A percentile compares a stretch with the other conserved stretches of the same genome.
Evolutionary conservation across 2,888 invertebrate species (phyloP).

Genomic region (Bruchidius siliquastri): DNA sequence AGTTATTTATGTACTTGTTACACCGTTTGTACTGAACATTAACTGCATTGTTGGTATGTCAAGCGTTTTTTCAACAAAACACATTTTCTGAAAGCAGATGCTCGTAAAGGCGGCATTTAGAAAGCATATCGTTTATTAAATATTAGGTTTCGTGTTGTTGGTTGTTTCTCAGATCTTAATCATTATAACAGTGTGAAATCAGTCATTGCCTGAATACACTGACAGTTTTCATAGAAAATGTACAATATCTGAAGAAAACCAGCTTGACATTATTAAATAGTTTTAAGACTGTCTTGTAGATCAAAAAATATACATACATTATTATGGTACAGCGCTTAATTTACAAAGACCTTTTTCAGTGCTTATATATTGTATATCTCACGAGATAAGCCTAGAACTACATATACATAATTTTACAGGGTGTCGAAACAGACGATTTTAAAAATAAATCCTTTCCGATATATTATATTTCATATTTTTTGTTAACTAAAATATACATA

Average conservation of each 20-base stretch:
- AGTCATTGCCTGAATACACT: too few species aligned
- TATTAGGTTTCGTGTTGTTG: too few species aligned
- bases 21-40: neutral
- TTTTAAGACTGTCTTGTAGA: neutral
- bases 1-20: neutral
- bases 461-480: constrained; percentile 5
- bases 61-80: neutral
- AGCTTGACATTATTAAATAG: neutral
- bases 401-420: neutral
- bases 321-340: neutral
- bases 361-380: too few species aligned
- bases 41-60: neutral
- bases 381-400: neutral
- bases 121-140: too few species aligned
- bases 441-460: neutral
- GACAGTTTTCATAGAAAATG: too few species aligned
- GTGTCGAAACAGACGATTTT: neutral
- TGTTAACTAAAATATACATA: constrained; percentile 1
- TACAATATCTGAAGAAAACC: neutral
- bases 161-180: too few species aligned
- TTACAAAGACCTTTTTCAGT: neutral
- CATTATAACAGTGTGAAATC: too few species aligned
- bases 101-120: too few species aligned
- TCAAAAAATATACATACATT: neutral
- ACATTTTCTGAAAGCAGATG: neutral